Conservation (phyloP, 2,888 invertebrate genomes). For the Hydroisotoma schaefferi region DNA sequence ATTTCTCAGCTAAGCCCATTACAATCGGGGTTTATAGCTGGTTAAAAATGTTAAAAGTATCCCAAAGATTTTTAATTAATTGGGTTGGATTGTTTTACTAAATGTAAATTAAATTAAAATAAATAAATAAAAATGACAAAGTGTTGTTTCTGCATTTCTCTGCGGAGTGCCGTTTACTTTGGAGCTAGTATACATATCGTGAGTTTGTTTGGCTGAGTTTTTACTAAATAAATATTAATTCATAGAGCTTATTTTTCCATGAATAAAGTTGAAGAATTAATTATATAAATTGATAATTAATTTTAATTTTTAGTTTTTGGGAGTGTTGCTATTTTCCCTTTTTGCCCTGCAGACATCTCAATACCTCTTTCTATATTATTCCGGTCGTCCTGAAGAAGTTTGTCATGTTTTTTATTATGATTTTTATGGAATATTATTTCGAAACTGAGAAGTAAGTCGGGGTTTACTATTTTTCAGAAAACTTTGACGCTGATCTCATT, state of each 20-base stretch:
- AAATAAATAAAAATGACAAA: no score
- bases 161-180: constrained; percentile 29
- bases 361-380: neutral
- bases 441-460: neutral
- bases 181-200: constrained; percentile 31
- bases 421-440: neutral
- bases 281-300: no score
- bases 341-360: neutral
- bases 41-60: no score
- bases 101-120: no score
- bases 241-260: no score
- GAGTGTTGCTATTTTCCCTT: neutral
- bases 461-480: constrained; percentile 3
- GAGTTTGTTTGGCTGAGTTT: no score
- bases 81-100: no score
- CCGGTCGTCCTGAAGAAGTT: constrained; percentile 2
- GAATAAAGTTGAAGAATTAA: no score
- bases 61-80: no score
- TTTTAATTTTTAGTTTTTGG: constrained; percentile 6
- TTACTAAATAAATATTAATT: no score
- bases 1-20: no score
- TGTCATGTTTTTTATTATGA: neutral
- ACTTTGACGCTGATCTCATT: neutral
- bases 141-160: constrained; percentile 5
- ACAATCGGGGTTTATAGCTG: no score